Base-by-base conservation (phyloP, 2,113 vertebrate species). In the Clarias gariepinus region DNA sequence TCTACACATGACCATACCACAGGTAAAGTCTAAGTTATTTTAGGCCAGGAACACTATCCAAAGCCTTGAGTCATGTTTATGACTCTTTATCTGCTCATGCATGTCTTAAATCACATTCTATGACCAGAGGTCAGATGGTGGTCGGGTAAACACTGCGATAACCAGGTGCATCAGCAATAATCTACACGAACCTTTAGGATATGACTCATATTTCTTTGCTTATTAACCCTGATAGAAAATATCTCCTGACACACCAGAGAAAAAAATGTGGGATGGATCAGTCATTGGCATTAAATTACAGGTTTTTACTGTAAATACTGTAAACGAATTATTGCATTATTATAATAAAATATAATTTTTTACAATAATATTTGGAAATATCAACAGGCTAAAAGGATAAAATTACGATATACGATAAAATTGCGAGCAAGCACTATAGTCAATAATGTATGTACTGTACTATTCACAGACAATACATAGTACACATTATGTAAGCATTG, bases 31-130 rank as follows among this genome's bases (percentile, higher is more conserved):
- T 33, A n/a, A 25, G 68, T 57, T 83, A 30, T 11, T 55, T 16
- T 10, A 71, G 15, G 57, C 4, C 23, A 57, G 19, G 41, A 71
- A 87, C 33, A 33, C 58, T 28, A 63, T 16, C 13, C 41, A 63
- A 71, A 28, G 23, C 73, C 21, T n/a, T n/a, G 5, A 73, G 66
- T 15, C 36, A 33, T 61, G 63, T 88, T 87, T 90, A 90, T 86
- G 68, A 53, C 78, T 1, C 53, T 28, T 84, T 89, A 88, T 91
- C 90, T 73, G 71, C 30, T 74, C 12, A 25, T 80, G 36, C 30
- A 21, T 66, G 53, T 19, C 19, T 69, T 85, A 78, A 23, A 84
- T 63, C 5, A 71, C 4, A 83, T 80, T 25, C 61, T 64, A 82
- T 85, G 36, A 87, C 36, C 61, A 81, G n/a, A n/a, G n/a, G n/a